Evolutionary conservation across 2,888 invertebrate species (phyloP).

Genomic region (Ennomos erosarius): DNA sequence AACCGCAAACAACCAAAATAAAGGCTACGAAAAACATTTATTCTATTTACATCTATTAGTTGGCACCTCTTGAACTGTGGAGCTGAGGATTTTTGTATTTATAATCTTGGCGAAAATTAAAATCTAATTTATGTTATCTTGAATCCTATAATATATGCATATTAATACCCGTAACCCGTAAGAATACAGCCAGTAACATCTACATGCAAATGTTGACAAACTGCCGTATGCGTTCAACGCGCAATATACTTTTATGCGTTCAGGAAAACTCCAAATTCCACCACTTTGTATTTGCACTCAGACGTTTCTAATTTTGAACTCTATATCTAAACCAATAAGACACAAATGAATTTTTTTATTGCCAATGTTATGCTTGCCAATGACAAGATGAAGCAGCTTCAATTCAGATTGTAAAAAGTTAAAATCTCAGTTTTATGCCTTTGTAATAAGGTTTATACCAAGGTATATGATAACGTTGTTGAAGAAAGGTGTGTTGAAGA

Average conservation of each 20-base stretch:
- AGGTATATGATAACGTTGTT: conserved; percentile 15
- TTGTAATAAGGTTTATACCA: conserved; percentile 28
- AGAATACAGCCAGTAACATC: conserved; percentile 49
- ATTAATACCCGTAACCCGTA: background rate
- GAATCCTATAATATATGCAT: conserved; percentile 1
- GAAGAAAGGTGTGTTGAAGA: conserved; percentile 52
- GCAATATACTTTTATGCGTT: conserved; percentile 82
- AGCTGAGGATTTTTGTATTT: too few relatives aligned
- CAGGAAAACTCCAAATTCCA: conserved; percentile 72
- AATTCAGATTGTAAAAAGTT: conserved; percentile 2
- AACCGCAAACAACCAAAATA: too few relatives aligned
- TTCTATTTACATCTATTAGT: too few relatives aligned
- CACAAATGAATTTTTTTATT: background rate
- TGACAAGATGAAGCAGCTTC: background rate
- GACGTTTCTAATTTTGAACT: conserved; percentile 35
- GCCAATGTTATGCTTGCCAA: background rate
- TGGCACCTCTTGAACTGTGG: too few relatives aligned
- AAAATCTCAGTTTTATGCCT: conserved; percentile 43
- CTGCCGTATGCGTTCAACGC: conserved; percentile 79
- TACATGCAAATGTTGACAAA: conserved; percentile 84
- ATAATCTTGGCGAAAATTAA: too few relatives aligned
- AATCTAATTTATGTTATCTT: too few relatives aligned
- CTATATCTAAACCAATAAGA: conserved; percentile 29
- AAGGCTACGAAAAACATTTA: too few relatives aligned
- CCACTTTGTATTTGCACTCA: conserved; percentile 42